Conservation (phyloP, 2,113 vertebrate genomes). For the Ophthalmolycus amberensis region DNA sequence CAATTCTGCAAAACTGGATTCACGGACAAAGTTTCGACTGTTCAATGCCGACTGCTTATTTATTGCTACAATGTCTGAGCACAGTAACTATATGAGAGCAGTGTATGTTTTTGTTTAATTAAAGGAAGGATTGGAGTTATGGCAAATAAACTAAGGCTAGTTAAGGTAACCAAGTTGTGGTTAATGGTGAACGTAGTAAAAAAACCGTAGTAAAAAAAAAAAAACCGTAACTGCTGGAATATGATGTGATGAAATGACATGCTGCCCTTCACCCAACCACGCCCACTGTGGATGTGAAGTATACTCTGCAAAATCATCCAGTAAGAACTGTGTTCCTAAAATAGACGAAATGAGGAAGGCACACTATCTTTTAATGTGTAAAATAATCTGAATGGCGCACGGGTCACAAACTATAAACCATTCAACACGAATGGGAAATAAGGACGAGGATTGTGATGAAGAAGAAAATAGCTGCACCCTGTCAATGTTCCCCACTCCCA, state of each 20-base stretch:
- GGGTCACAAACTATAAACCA: slow-evolving; percentile 40
- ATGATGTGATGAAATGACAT: background rate
- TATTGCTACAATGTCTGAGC: background rate
- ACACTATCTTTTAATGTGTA: slow-evolving; percentile 19
- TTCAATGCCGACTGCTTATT: background rate
- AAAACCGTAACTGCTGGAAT: background rate
- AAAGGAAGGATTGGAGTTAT: background rate
- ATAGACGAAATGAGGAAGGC: background rate
- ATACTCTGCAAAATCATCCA: background rate
- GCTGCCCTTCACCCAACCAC: background rate
- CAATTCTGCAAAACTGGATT: background rate
- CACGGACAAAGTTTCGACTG: background rate
- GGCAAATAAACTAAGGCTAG: too few relatives aligned
- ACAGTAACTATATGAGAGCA: background rate
- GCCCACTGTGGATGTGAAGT: background rate
- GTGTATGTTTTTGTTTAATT: background rate
- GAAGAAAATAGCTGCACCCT: slow-evolving; percentile 49
- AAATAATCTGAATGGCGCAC: slow-evolving; percentile 24
- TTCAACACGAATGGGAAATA: slow-evolving; percentile 60
- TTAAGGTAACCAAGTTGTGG: background rate
- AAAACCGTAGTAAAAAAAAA: background rate
- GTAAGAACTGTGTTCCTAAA: background rate
- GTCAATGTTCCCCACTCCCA: slow-evolving; percentile 34
- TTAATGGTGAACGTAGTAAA: background rate
- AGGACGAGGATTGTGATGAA: slow-evolving; percentile 57